Evolutionary conservation across 2,888 invertebrate genomes (phyloP).

Genomic region (Melikaiella ostensackeni): DNA sequence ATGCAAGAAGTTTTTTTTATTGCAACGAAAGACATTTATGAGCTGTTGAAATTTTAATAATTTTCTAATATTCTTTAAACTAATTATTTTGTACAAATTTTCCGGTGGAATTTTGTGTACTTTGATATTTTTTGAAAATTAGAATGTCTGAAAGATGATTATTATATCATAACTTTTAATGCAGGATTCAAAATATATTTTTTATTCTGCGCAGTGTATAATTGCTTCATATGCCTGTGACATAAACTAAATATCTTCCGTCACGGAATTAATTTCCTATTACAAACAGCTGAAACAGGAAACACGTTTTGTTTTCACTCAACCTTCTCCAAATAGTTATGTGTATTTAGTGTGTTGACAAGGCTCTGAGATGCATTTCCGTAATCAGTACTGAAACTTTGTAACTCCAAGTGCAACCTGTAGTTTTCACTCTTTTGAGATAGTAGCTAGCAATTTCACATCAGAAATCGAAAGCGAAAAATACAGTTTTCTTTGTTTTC

Average conservation of each 20-base stretch:
- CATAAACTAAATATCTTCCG: not conserved
- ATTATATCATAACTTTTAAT: not conserved
- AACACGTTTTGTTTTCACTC: not conserved
- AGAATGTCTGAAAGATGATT: no score
- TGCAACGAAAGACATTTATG: not conserved
- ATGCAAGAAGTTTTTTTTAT: not conserved
- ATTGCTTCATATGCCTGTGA: not conserved
- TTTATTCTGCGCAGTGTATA: not conserved
- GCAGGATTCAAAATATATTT: not conserved
- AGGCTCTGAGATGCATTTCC: not conserved
- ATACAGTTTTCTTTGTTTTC: not conserved
- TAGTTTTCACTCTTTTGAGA: not conserved
- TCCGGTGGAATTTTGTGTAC: no score
- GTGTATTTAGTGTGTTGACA: not conserved
- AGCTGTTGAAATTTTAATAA: no score
- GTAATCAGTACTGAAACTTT: not conserved
- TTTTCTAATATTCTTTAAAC: no score
- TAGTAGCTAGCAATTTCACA: no score
- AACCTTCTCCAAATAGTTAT: not conserved
- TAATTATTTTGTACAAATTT: no score
- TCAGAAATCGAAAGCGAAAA: no score
- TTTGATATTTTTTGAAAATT: no score
- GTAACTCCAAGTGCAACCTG: not conserved
- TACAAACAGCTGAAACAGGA: not conserved
- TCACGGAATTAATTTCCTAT: not conserved